Evolutionary conservation across 2,888 invertebrate species (phyloP), one percentile per base, ranked within the genome.

Genomic region (Spisula subtruncata): DNA sequence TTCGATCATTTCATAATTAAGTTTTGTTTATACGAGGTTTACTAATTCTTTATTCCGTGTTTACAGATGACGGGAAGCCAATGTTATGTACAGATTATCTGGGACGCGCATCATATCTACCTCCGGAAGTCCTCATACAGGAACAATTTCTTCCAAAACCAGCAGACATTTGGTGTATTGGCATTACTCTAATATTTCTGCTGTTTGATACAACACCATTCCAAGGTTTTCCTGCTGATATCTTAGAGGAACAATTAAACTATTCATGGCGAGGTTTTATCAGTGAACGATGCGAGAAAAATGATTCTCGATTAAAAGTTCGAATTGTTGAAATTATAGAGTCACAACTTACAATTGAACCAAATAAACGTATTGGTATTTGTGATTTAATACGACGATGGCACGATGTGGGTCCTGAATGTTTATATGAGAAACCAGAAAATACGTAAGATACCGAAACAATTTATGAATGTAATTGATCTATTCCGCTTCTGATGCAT

Each of bases 81-180:
- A 12, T 93, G n/a, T 51, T 92, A 10, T 94, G 94, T 71, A 89
- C 89, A 0, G 94, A 94, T 81, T 93, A 90, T 66, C 86, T 94
- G 14, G 94, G 94, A 48, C 92, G 90, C n/a, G 66, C 88, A 0
- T 90, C 91, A 10, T 94, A 92, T 60, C 89, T 92, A 5, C 87
- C 92, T 14, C 92, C 91, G 16, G 91, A 92, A 60, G 90, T 92
- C 16, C 60, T 91, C 25, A 71, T 88, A 12, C 88, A 86, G 56
- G 90, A 66, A 48, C 91, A 91, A 83, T 92, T 92, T 85, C 89
- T 88, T 6, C 91, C 92, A 14, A 91, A 91, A 84, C 91, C 92
- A 20, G 89, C 92, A 0, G 94, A 94, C 81, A 71, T 94, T 16
- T 94, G 94, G 94, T 93, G 92, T 81, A 60, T 93, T 20, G 94